Evolutionary conservation across 2,797 vertebrate genomes (phyloP), one percentile per base, ranked within the genome.

Genomic region (Danio choprae): DNA sequence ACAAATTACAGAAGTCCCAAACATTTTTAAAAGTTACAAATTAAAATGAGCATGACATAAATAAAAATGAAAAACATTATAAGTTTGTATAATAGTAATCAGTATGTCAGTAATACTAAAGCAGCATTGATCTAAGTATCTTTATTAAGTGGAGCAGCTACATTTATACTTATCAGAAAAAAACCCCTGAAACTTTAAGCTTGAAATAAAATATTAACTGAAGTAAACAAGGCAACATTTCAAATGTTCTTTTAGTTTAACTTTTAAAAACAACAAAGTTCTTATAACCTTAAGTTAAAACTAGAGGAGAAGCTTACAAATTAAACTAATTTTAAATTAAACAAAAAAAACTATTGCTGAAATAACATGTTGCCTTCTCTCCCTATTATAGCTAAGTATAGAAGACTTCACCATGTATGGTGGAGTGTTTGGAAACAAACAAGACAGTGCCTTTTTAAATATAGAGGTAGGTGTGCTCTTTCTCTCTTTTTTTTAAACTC

Each of bases 381-480:
- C 59, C 50, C 0, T 83, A 74, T 1, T 63, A 46, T 88, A 98
- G 96, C 87, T 97, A 65, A 97, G 96, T 84, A 86, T 95, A 73
- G 96, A 98, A 60, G 96, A 98, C 90, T 96, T 98, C 87, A 97
- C 96, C 0, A 87, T 92, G 0, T 95, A 94, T 2, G 96, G 95
- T 0, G 96, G 95, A 0, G 96, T 94, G 29, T 97, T 94, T 88
- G 96, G 96, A 72, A 95, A 96, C 90, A 94, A 96, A 77, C 91
- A 95, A 55, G 95, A 96, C 29, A 92, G 93, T 15, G 94, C 89
- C 77, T 97, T 96, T 85, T 87, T 88, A 44, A 95, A 96, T 77
- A 81, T 97, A 15, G 91, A 96, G 95, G 96, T 95, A 83, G 88
- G 89, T n/a, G 87, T 65, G 1, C 56, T 10, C 6, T 72, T 11